These are phyloP conservation scores for Sebastes nivosus DNA, from an alignment of 2,797 vertebrate genomes.

Conservation along the genomic window DNA sequence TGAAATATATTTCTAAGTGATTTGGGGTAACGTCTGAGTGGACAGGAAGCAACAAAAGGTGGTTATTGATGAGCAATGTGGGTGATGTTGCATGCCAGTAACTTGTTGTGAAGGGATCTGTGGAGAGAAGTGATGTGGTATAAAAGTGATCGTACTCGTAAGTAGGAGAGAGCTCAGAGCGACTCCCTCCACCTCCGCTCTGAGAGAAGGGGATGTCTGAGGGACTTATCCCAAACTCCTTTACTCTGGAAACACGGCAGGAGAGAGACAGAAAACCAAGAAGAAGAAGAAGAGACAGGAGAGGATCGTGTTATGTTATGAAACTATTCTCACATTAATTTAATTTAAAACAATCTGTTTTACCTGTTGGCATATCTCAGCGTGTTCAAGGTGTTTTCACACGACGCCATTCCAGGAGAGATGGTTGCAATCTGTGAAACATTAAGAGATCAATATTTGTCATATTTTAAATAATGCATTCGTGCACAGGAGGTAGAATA, in stretches of 20 bases:
- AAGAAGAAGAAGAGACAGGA: neutral
- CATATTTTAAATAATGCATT: too few species aligned
- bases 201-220: conserved; percentile 98
- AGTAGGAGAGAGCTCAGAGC: conserved; percentile 93
- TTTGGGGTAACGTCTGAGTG: neutral
- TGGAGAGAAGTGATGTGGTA: conserved; percentile 79
- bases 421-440: conserved; percentile 92
- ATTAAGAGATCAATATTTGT: neutral
- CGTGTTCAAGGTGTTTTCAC: conserved; percentile 98
- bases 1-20: neutral
- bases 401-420: conserved; percentile 98
- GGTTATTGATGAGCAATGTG: neutral
- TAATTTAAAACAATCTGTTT: conserved; percentile 9
- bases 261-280: neutral
- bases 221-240: conserved; percentile 98
- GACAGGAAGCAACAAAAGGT: neutral
- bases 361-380: conserved; percentile 98
- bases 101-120: neutral
- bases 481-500: neutral
- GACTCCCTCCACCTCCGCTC: conserved; percentile 86
- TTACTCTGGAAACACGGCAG: conserved; percentile 85
- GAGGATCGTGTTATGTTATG: neutral
- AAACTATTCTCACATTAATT: neutral
- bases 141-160: conserved; percentile 92
- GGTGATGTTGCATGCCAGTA: neutral